Evolutionary conservation across 2,888 invertebrate species (phyloP), one percentile per base, ranked within the genome.

Genomic region (Odontocerum albicorne): DNA sequence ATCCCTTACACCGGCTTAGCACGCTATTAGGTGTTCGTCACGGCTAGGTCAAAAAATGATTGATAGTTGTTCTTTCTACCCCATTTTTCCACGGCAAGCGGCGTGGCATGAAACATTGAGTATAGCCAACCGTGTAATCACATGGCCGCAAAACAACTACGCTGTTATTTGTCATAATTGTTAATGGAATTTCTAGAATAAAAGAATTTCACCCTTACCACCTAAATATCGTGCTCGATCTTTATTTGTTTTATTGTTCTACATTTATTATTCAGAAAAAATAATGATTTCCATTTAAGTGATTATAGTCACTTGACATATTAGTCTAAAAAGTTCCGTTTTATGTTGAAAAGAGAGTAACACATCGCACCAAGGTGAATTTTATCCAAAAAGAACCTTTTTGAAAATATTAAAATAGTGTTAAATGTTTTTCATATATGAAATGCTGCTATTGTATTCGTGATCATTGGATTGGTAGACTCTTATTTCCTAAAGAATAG

Each of bases 11-110:
- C 43, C 19, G n/a, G 32, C 31, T 31, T 31, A 15, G 32, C 59
- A 59, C 59, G 59, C 59, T 49, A 59, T 49, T 49, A 55, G 50
- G 44, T 43, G 56, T 59, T 52, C 59, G 59, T 60, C 59, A 60
- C 59, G 59, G 56, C 59, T 50, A 51, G 53, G 50, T 49, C 59
- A 43, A 57, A 53, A 55, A 32, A 42, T 59, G 59, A 59, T 59
- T 59, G 59, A 59, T 59, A 27, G 59, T 50, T 21, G 31, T n/a
- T 16, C 32, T 47, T 46, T 55, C 35, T 47, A 36, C 58, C 52
- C 36, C 38, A 44, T 27, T 42, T 53, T 52, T 49, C 43, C 45
- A 45, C 53, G 31, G 36, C 27, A 16, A 12, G 33, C 46, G 49
- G 22, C 42, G 12, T 4, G 35, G 16, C 42, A 32, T 47, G 17